These are phyloP conservation scores for Drosophila nebulosa DNA, from an alignment of 1,140 invertebrate genomes.

Conservation along the genomic window DNA sequence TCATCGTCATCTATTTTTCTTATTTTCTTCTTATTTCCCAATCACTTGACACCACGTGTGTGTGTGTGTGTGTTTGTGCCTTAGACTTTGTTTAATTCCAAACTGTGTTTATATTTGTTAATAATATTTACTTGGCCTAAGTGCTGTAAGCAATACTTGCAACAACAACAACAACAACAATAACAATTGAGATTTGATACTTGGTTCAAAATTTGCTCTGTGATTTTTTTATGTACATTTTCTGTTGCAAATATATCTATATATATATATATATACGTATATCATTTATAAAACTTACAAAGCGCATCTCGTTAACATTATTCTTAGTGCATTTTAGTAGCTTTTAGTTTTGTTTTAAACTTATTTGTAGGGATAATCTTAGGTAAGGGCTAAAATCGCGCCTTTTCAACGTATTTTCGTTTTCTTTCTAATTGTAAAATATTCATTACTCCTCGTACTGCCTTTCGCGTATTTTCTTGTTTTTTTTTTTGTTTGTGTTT, in stretches of 20 bases:
- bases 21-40: background rate
- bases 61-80: background rate
- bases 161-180: constrained; percentile 24
- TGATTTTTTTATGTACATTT: constrained; percentile 32
- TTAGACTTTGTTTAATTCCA: background rate
- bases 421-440: constrained; percentile 10
- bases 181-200: constrained; percentile 9
- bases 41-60: background rate
- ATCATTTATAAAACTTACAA: constrained; percentile 12
- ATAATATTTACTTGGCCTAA: constrained; percentile 1
- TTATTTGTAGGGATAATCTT: constrained; percentile 3
- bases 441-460: constrained; percentile 5
- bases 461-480: constrained; percentile 5
- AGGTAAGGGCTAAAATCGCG: constrained; percentile 17
- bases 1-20: background rate
- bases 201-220: constrained; percentile 49
- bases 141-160: background rate
- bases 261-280: constrained; percentile 17
- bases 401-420: constrained; percentile 2
- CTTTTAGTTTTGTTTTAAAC: background rate
- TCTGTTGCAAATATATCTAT: constrained; percentile 40
- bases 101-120: constrained; percentile 1
- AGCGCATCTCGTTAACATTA: constrained; percentile 54
- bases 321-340: constrained; percentile 21
- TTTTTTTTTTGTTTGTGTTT: no score